A percentile compares a stretch with the other conserved stretches of the same genome.
phyloP scores from a whole-genome alignment of 2,113 vertebrate species.

The Cyphomyrus discorhynchus region DNA sequence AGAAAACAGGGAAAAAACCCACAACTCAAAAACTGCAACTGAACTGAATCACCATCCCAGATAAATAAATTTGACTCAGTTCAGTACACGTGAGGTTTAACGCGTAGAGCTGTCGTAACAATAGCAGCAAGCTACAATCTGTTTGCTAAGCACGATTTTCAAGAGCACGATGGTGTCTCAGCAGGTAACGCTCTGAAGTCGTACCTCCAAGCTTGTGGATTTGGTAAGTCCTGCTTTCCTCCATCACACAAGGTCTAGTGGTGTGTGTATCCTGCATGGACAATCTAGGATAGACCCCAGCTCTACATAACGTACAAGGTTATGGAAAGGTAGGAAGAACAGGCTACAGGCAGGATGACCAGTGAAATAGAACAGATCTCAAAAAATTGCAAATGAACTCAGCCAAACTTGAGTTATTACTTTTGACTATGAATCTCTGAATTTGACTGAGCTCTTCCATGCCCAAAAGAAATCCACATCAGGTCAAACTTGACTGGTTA shows the following conservation, averaged over 20 bases:
- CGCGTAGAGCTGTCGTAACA: not conserved
- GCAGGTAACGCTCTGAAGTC: not conserved
- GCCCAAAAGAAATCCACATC: not conserved
- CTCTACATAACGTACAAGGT: not conserved
- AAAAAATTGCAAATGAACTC: not conserved
- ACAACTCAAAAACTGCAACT: not conserved
- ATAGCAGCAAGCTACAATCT: not conserved
- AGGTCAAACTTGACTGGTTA: not conserved
- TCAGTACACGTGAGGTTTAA: not conserved
- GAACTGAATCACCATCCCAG: not conserved
- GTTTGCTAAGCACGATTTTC: conserved; percentile 1
- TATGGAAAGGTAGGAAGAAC: not conserved
- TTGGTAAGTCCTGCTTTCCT: not conserved
- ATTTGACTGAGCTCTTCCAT: not conserved
- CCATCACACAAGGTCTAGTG: not conserved
- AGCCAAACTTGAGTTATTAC: not conserved
- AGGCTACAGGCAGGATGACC: not conserved
- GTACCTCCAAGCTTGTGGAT: not conserved
- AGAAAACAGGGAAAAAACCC: not conserved
- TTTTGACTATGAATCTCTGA: not conserved
- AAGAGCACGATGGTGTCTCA: not conserved
- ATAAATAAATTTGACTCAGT: not conserved
- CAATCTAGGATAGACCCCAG: not conserved
- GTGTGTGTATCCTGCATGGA: not conserved
- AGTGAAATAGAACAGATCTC: not conserved